These are phyloP conservation scores for Emmelina monodactyla DNA, from an alignment of 2,888 invertebrate genomes.

Conservation along the genomic window DNA sequence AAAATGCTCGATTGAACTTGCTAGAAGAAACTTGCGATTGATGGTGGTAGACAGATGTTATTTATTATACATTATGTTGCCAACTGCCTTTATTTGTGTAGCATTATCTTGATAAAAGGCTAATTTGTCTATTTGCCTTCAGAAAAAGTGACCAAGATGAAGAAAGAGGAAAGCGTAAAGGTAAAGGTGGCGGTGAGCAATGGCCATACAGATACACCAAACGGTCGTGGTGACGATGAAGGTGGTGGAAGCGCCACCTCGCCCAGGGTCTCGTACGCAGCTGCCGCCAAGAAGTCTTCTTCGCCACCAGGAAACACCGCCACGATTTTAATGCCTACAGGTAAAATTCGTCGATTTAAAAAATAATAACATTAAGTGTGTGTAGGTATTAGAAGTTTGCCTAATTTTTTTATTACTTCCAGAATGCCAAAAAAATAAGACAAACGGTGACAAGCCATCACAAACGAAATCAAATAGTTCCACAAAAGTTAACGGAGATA, in stretches of 20 bases:
- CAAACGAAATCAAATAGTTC: conserved; percentile 30
- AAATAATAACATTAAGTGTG: background rate
- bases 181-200: conserved; percentile 17
- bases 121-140: no score
- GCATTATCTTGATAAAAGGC: no score
- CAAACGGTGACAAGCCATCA: conserved; percentile 35
- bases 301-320: conserved; percentile 44
- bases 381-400: no score
- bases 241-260: conserved; percentile 36
- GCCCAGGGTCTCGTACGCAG: conserved; percentile 52
- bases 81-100: no score
- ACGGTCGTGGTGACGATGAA: conserved; percentile 55
- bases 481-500: conserved; percentile 42
- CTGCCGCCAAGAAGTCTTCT: conserved; percentile 49
- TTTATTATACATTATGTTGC: no score
- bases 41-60: no score
- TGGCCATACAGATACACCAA: conserved; percentile 33
- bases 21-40: no score
- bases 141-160: conserved; percentile 47
- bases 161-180: conserved; percentile 39
- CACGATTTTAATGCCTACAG: conserved; percentile 42
- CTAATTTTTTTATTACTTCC: conserved; percentile 25
- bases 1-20: no score
- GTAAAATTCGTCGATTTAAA: conserved; percentile 20
- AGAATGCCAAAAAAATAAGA: conserved; percentile 43